Percentiles rank a stretch among this genome's conserved stretches.
These are phyloP conservation scores for Indicator maculatus DNA, from an alignment of 2,113 vertebrate genomes.

Conservation along the genomic window DNA sequence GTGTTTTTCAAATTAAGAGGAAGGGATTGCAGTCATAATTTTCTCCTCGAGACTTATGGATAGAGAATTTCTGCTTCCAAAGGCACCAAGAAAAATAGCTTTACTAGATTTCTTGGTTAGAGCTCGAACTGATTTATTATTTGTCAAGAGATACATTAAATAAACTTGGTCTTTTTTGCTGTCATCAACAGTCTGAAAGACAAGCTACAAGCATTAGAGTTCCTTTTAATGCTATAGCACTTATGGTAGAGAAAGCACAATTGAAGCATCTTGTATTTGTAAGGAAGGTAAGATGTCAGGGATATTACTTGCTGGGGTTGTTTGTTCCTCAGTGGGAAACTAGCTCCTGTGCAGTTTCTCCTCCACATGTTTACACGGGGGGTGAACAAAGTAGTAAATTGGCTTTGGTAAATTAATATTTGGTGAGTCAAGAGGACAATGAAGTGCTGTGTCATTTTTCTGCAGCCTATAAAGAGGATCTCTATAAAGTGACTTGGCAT, in stretches of 20 bases:
- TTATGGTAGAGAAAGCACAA: not conserved
- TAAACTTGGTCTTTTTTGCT: slow-evolving; percentile 58
- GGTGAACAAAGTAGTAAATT: not conserved
- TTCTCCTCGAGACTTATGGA: not conserved
- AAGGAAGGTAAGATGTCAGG: not conserved
- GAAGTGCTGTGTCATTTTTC: not conserved
- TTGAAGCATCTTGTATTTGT: not conserved
- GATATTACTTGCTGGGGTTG: not conserved
- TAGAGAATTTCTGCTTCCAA: slow-evolving; percentile 28
- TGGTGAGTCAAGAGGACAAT: not conserved
- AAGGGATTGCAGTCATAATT: not conserved
- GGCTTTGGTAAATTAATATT: not conserved
- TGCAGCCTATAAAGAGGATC: not conserved
- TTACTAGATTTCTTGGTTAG: slow-evolving; percentile 25
- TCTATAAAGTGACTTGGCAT: not conserved
- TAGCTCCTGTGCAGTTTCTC: not conserved
- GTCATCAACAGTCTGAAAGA: slow-evolving; percentile 50
- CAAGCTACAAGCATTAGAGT: slow-evolving; percentile 8
- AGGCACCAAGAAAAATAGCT: not conserved
- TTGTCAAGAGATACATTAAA: slow-evolving; percentile 61
- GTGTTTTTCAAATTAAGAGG: not conserved
- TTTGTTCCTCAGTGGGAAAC: not conserved
- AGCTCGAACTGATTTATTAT: slow-evolving; percentile 47
- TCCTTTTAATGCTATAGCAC: slow-evolving; percentile 34
- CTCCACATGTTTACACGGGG: not conserved